Evolutionary conservation across 2,888 invertebrate genomes (phyloP), one percentile per base, ranked within the genome.

Genomic region (Drosophila tanythrix): DNA sequence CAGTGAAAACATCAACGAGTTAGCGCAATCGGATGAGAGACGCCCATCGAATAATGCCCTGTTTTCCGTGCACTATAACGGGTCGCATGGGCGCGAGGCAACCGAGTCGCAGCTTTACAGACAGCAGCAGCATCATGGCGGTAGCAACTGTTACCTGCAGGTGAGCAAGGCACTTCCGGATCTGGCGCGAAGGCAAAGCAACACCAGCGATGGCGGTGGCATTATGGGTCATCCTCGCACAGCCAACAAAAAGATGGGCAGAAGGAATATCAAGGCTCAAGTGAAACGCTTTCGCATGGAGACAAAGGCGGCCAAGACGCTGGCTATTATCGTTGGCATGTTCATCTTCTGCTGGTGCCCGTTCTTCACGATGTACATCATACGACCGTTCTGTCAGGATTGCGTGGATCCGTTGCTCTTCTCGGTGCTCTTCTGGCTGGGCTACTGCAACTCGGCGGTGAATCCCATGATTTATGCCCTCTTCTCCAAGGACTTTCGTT

Each of bases 301-400:
- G 93, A 98, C 98, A 0, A 99, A 99, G 94, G 99, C 99, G 0
- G 98, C 99, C 2, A 99, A 99, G 93, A 99, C 99, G 0, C 94
- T 99, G 61, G 99, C 98, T 72, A 98, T 99, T 79, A 99, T 99
- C 77, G 99, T 99, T 5, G 99, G 99, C 1, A 97, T 98, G 53
- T 99, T 99, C 94, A 98, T 99, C 65, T 95, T 97, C 90, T 99
- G 99, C 93, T 99, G 99, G 99, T 94, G 98, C 66, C 99, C 99
- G 0, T 99, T 99, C 94, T 98, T 99, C 94, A 98, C 98, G 53
- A 97, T 98, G 94, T 99, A 99, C 93, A 95, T 98, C 56, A 95
- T 98, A 64, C 95, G 97, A 15, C 98, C 98, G 0, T 98, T 97
- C 92, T 98, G 97, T 92, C 96, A 95, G 51, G 95, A 96, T 72